Evolutionary conservation across 2,113 vertebrate genomes (phyloP).

Genomic region (Crotalus horridus): DNA sequence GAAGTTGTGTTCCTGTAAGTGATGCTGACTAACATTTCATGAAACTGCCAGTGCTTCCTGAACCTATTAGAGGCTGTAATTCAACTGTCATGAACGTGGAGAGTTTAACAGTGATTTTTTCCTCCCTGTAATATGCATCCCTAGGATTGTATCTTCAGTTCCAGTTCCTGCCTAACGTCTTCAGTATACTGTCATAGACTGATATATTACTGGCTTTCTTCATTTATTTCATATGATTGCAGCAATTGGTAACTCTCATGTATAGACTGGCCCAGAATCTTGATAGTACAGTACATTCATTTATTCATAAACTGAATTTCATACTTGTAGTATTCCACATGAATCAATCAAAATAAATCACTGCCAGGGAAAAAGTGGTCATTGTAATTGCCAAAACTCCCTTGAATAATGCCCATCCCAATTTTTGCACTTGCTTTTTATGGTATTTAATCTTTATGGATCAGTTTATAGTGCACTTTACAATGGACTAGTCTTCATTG

Average conservation of each 20-base stretch:
- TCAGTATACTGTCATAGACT: not conserved
- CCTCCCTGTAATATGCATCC: not conserved
- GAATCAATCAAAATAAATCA: not conserved
- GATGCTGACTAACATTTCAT: not conserved
- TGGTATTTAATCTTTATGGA: not conserved
- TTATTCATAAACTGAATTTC: not conserved
- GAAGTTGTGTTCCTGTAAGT: not conserved
- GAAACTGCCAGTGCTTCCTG: not conserved
- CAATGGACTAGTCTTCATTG: not conserved
- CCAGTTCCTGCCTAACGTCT: not conserved
- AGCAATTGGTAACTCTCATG: not conserved
- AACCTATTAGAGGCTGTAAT: not conserved
- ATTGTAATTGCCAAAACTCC: not conserved
- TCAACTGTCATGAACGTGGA: not conserved
- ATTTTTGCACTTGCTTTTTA: not conserved
- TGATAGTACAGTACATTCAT: not conserved
- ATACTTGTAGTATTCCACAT: not conserved
- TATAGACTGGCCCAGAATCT: not conserved
- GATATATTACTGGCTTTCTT: not conserved
- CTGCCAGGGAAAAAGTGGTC: not conserved
- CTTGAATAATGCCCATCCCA: not conserved
- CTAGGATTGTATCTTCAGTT: not conserved
- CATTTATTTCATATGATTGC: not conserved
- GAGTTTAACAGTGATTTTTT: not conserved
- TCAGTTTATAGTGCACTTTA: not conserved